Percentiles rank a stretch among this genome's conserved stretches.
These are phyloP conservation scores for Ophion ventricosus DNA, from an alignment of 2,888 invertebrate genomes.

Conservation along the genomic window DNA sequence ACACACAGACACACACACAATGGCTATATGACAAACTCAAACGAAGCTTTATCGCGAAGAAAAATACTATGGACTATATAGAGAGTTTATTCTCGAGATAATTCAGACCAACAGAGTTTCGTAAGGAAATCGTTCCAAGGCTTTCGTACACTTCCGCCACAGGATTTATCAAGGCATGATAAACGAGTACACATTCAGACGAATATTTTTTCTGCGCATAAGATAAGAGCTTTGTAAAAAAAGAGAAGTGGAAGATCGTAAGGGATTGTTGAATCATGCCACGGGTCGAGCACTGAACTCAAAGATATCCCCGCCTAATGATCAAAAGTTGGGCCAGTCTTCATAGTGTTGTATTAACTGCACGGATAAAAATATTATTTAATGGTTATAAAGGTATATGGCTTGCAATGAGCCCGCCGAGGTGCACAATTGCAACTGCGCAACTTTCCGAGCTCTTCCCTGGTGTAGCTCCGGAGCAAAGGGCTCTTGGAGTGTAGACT, in stretches of 20 bases:
- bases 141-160: background rate
- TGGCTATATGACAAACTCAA: conserved; percentile 7
- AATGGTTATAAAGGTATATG: background rate
- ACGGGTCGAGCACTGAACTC: too few relatives aligned
- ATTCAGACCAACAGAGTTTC: background rate
- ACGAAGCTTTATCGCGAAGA: background rate
- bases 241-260: too few relatives aligned
- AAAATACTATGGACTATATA: background rate
- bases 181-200: background rate
- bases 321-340: too few relatives aligned
- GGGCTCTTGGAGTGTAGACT: background rate
- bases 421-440: conserved; percentile 2
- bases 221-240: too few relatives aligned
- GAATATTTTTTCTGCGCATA: too few relatives aligned
- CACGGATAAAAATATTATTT: background rate
- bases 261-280: too few relatives aligned
- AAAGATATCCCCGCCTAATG: too few relatives aligned
- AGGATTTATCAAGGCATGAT: background rate
- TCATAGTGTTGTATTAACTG: too few relatives aligned
- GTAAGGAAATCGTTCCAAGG: background rate
- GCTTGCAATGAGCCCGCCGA: background rate
- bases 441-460: background rate
- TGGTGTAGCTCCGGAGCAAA: background rate
- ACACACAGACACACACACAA: conserved; percentile 2
- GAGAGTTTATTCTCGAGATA: background rate